Percentiles rank a stretch among this genome's conserved stretches.
These are phyloP conservation scores for Drosophila elegans DNA, from an alignment of 1,140 invertebrate species.

Conservation along the genomic window DNA sequence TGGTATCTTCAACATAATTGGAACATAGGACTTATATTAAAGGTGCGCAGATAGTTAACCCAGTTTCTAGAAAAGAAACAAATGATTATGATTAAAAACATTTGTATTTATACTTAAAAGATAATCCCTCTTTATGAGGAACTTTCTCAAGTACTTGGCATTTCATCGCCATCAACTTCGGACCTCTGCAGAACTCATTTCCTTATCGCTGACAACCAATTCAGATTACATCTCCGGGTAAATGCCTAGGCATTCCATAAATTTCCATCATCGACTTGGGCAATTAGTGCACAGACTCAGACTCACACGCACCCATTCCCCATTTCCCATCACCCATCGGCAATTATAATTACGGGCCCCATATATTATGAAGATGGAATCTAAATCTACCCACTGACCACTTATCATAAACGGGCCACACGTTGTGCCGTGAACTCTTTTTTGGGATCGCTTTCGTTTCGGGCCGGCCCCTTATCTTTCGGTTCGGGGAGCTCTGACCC, in stretches of 20 bases:
- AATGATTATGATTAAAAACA: too few species aligned
- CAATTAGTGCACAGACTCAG: conserved; percentile 18
- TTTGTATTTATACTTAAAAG: too few species aligned
- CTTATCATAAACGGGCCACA: conserved; percentile 8
- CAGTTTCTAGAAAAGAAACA: too few species aligned
- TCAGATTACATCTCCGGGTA: conserved; percentile 12
- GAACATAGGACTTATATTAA: too few species aligned
- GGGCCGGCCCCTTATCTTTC: conserved; percentile 19
- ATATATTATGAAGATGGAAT: conserved; percentile 1
- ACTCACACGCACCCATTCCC: conserved; percentile 3
- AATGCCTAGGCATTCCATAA: background rate
- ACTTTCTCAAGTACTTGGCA: background rate
- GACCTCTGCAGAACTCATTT: conserved; percentile 6
- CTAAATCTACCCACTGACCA: conserved; percentile 30
- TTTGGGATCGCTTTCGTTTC: background rate
- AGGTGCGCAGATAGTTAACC: too few species aligned
- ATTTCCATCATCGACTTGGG: conserved; percentile 28
- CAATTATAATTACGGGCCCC: conserved; percentile 24
- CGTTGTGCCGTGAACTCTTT: conserved; percentile 43
- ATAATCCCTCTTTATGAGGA: background rate
- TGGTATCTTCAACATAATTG: too few species aligned
- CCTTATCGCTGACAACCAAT: conserved; percentile 35
- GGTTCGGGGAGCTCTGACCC: conserved; percentile 23
- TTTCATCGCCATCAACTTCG: background rate
- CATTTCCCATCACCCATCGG: conserved; percentile 3